Evolutionary conservation across 2,888 invertebrate species (phyloP), one percentile per base, ranked within the genome.

Genomic region (Scaptomyza cyrtandrae): DNA sequence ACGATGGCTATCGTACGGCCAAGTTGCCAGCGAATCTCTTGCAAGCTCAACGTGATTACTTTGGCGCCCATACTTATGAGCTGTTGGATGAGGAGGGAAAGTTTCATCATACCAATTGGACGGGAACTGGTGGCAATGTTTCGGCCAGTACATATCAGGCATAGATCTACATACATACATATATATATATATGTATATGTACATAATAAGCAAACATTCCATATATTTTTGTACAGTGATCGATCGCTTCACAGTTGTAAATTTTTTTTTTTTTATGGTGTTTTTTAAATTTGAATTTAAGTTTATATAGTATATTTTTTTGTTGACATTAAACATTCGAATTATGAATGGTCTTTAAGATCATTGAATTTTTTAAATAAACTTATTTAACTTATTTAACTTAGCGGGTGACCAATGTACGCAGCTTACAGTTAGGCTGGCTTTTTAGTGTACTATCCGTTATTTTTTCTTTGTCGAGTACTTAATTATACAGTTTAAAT

Each of bases 51-150:
- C 94, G 99, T 39, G 99, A 99, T 92, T 99, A 98, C 92, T 99
- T 99, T 90, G 99, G 99, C 1, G 99, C 99, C 0, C 99, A 99
- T 92, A 99, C 99, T 0, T 99, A 99, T 90, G 99, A 99, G 93
- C 92, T 98, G 58, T 92, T 98, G 58, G 94, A 93, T 5, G 93
- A 96, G 71, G 98, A 98, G 46, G 99, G 98, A 4, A 94, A 94
- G 80, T 99, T 96, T 91, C 94, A 97, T 3, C 99, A 99, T 93
- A 99, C 99, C 71, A 99, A 99, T 93, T 99, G 99, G 99, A 99
- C 99, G 10, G 99, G 99, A 13, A 97, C 97, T 84, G 99, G 99
- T 33, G 98, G 98, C 68, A 97, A 97, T 89, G 97, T 98, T 5
- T 97, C 98, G 1, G 97, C 98, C n/a, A 96, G 97, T 68, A 97